A percentile compares a stretch with the other conserved stretches of the same genome.
phyloP scores from a whole-genome alignment of 1,140 invertebrate species.

The Dysdera silvatica region DNA sequence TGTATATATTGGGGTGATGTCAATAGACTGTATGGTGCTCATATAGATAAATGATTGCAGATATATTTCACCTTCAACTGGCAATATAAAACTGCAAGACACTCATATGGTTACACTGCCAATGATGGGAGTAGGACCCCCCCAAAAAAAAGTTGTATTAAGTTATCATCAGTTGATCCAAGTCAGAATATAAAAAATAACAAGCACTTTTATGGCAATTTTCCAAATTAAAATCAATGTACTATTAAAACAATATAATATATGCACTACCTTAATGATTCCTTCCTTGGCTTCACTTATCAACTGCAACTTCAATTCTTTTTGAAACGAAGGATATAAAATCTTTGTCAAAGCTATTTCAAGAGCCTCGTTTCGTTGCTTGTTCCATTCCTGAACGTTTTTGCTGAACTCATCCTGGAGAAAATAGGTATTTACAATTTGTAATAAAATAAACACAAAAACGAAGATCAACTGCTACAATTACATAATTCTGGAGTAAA shows the following conservation, averaged over 20 bases:
- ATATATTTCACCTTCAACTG: too few relatives aligned
- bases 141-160: too few relatives aligned
- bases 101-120: too few relatives aligned
- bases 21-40: too few relatives aligned
- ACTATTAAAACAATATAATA: not conserved
- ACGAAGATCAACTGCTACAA: too few relatives aligned
- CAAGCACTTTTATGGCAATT: too few relatives aligned
- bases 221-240: not conserved
- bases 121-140: too few relatives aligned
- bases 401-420: conserved; percentile 88
- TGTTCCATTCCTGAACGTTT: conserved; percentile 94
- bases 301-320: conserved; percentile 74
- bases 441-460: conserved; percentile 21
- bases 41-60: too few relatives aligned
- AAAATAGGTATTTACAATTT: conserved; percentile 30
- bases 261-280: conserved; percentile 55
- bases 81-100: too few relatives aligned
- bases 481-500: conserved; percentile 3
- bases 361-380: conserved; percentile 73
- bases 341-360: conserved; percentile 79
- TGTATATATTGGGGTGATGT: too few relatives aligned
- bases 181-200: conserved; percentile 3
- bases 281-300: conserved; percentile 81
- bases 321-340: conserved; percentile 78
- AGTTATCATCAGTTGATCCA: not conserved